These are phyloP conservation scores for Scolopax rusticola DNA, from an alignment of 2,797 vertebrate species.

Conservation along the genomic window DNA sequence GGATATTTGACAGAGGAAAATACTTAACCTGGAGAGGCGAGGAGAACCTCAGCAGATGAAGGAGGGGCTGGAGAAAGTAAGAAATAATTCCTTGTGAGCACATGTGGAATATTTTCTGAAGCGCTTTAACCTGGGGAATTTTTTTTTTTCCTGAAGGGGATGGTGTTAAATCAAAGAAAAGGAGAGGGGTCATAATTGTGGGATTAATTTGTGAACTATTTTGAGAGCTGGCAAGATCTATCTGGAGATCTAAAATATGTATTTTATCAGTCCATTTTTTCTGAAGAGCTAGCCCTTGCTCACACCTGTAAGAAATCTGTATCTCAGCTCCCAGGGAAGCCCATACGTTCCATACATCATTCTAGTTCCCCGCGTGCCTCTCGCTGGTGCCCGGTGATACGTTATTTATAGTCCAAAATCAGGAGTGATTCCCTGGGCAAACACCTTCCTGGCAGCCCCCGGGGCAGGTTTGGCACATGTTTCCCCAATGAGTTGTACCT, in stretches of 20 bases:
- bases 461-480: background rate
- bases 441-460: background rate
- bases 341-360: background rate
- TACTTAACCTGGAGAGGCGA: background rate
- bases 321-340: background rate
- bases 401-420: background rate
- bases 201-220: background rate
- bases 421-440: background rate
- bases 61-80: background rate
- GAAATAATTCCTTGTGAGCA: background rate
- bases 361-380: background rate
- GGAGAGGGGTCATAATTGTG: background rate
- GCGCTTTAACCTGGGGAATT: background rate
- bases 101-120: background rate
- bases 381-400: background rate
- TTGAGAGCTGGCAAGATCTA: background rate
- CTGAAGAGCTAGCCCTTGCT: background rate
- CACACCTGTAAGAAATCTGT: background rate
- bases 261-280: background rate
- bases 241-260: background rate
- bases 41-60: background rate
- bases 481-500: background rate
- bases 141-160: background rate
- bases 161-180: background rate
- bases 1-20: background rate